Percentiles rank a stretch among this genome's conserved stretches.
Evolutionary conservation across 2,113 vertebrate genomes (phyloP).

Genomic region (Pyxicephalus adspersus): DNA sequence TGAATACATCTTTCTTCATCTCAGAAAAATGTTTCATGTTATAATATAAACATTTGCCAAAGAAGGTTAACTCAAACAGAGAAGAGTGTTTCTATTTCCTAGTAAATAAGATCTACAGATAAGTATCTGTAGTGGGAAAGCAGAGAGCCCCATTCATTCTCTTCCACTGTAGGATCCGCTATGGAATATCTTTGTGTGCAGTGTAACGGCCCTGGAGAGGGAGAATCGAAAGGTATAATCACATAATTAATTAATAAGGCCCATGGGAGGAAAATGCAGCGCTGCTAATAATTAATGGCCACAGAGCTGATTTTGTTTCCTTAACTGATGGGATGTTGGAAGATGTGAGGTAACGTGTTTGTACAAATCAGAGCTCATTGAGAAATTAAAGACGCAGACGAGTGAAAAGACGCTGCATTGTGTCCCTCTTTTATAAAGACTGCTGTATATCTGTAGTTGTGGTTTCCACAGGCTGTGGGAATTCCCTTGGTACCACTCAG

Average conservation of each 20-base stretch:
- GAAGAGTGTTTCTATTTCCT: neutral
- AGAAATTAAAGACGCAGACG: neutral
- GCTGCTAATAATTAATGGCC: constrained; percentile 45
- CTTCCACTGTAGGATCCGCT: neutral
- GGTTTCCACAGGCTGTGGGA: constrained; percentile 3
- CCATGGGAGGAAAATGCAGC: constrained; percentile 26
- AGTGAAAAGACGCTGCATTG: neutral
- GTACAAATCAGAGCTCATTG: constrained; percentile 22
- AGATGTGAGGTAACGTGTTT: constrained; percentile 25
- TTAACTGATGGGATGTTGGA: constrained; percentile 40
- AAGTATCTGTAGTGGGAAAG: neutral
- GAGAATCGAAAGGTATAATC: constrained; percentile 50
- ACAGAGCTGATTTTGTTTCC: constrained; percentile 41
- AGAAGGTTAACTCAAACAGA: neutral
- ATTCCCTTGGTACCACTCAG: constrained; percentile 1
- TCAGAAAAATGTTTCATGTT: neutral
- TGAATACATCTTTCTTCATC: constrained; percentile 1
- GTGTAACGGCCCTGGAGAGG: constrained; percentile 11
- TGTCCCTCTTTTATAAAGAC: constrained; percentile 12
- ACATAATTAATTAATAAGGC: constrained; percentile 51
- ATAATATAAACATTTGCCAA: neutral
- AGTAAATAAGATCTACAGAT: neutral
- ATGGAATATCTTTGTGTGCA: constrained; percentile 7
- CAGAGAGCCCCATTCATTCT: neutral
- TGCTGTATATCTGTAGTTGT: neutral